Evolutionary conservation across 2,888 invertebrate genomes (phyloP), one percentile per base, ranked within the genome.

Genomic region (Hyposoter dolosus): DNA sequence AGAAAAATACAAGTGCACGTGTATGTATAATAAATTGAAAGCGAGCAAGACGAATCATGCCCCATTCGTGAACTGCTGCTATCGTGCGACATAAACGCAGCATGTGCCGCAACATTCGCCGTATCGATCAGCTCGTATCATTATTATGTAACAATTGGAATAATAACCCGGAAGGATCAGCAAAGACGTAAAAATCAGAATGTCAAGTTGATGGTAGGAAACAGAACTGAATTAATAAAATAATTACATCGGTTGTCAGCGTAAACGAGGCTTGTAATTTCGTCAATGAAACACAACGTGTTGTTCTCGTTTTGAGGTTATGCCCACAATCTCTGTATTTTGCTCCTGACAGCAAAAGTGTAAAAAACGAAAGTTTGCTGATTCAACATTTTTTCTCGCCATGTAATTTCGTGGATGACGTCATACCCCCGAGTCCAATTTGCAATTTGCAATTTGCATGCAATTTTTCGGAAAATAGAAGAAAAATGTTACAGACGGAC

Each of bases 401-500:
- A 3, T 9, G 15, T 60, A 40, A 40, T 28, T 60, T 60, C 7
- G 4, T 60, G 15, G 0, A 15, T 15, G 15, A 60, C 6, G 28
- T 28, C 10, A 60, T 4, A 12, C 0, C 23, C 23, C 23, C 56
- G 23, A 56, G 23, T 56, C 12, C 12, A n/a, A n/a, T n/a, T n/a
- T n/a, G n/a, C n/a, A n/a, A n/a, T n/a, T n/a, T n/a, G n/a, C n/a
- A n/a, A n/a, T n/a, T n/a, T n/a, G n/a, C n/a, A n/a, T n/a, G 10
- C 23, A 19, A 56, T 56, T 19, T 23, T 2, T 23, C 23, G 19
- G 3, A 15, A 19, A 45, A 28, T 15, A 17, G 32, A 53, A 65
- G 35, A 72, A 17, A 78, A 80, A 72, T 83, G 1, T 88, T 89
- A 6, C 85, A 89, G 89, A 83, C 85, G 10, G n/a, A 28, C 23